Percentiles rank a stretch among this genome's conserved stretches.
These are phyloP conservation scores for Galeopsomyia nigrocyanea DNA, from an alignment of 2,888 invertebrate species.

Conservation along the genomic window DNA sequence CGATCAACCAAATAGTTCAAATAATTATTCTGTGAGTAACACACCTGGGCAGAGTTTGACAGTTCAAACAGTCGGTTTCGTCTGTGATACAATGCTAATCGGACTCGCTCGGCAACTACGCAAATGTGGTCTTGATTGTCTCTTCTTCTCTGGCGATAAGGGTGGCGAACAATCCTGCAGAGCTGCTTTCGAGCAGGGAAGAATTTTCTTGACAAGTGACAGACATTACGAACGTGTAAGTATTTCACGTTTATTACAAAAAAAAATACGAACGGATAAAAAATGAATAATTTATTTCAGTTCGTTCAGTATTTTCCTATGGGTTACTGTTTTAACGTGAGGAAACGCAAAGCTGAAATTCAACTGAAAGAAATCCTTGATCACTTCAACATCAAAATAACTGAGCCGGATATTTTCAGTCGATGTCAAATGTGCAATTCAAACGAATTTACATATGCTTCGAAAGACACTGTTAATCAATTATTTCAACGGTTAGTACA, in stretches of 20 bases:
- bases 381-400: constrained; percentile 77
- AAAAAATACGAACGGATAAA: background rate
- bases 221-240: constrained; percentile 67
- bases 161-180: constrained; percentile 71
- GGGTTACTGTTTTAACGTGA: constrained; percentile 74
- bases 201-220: constrained; percentile 74
- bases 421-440: constrained; percentile 77
- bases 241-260: background rate
- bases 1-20: background rate
- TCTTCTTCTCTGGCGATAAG: constrained; percentile 70
- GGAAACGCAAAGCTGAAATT: constrained; percentile 71
- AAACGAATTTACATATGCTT: constrained; percentile 68
- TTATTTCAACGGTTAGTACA: constrained; percentile 12
- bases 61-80: constrained; percentile 61
- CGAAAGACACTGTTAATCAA: constrained; percentile 66
- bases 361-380: constrained; percentile 78
- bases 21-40: background rate
- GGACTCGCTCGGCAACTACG: constrained; percentile 76
- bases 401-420: constrained; percentile 77
- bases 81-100: constrained; percentile 75
- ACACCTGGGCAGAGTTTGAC: background rate
- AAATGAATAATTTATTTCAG: constrained; percentile 53
- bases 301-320: constrained; percentile 70
- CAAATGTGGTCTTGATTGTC: constrained; percentile 75
- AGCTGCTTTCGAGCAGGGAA: constrained; percentile 70